Base-by-base conservation (phyloP, 2,888 invertebrate species). In the Ennomos erosarius region DNA sequence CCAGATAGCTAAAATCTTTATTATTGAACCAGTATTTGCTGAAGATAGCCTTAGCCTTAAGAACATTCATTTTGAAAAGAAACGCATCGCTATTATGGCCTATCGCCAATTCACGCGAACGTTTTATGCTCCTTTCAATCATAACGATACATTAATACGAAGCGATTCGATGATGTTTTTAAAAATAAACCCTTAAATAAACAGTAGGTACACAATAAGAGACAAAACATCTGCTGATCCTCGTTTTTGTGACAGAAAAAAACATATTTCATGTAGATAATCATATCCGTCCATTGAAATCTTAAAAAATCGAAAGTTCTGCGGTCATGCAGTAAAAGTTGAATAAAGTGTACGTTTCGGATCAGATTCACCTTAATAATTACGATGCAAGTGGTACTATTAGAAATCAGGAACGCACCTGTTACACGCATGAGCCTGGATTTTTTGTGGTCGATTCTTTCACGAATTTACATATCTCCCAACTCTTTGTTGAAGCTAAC, bases 381-480 rank as follows among this genome's bases (percentile, higher is more conserved):
- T 85, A 84, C 76, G 70, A 73, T 71, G 71, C 75, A 69, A 79
- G 81, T 55, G 55, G 80, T 71, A 81, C 80, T 88, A 88, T 90
- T 90, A 90, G 87, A 88, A 85, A 86, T 85, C 83, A 83, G 75
- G 76, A 82, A 71, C 76, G 77, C 90, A 90, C 90, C 90, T 91
- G 91, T 88, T 88, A 76, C 80, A 83, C 76, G 78, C 77, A 80
- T 81, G 81, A 80, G 71, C 76, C 81, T 75, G 79, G 76, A 77
- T 85, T 89, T 90, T 91, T 90, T 90, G 86, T 86, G 75, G 72
- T 69, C 67, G 74, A 72, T 71, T 84, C 87, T 87, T 88, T 87
- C 82, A 77, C 83, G 71, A 85, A 90, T 91, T 90, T 89, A 89
- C 89, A 90, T 90, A 90, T 88, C 89, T 82, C 80, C 81, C 81